Base-by-base conservation (phyloP, 2,797 vertebrate genomes). In the Knipowitschia caucasica region DNA sequence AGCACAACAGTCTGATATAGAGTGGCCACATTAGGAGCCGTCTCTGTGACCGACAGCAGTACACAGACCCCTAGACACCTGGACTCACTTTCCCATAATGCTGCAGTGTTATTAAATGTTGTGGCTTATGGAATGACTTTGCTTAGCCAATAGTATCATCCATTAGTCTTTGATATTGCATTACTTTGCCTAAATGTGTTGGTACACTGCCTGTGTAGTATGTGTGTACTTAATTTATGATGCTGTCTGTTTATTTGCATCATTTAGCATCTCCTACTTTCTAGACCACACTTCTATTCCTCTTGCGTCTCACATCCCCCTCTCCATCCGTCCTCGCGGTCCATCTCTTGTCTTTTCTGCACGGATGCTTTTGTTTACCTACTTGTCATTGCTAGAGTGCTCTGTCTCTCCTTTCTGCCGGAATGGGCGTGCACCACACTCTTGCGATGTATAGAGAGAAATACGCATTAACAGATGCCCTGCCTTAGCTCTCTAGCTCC, bases 341-440 rank as follows among this genome's bases (percentile, higher is more conserved):
- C 74, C 66, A 67, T 76, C 62, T 68, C 58, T 7, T 77, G 42
- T 77, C 67, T 69, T 67, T 62, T 71, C 69, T 78, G 79, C 79
- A 59, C 46, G 67, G 71, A 69, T 83, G 82, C 70, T 75, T 77
- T 79, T 80, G 80, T 87, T 87, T 81, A 78, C 78, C 72, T 78
- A 70, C 73, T 75, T 86, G 82, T 83, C 86, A 80, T 71, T 79
- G 83, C 80, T 69, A 72, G 80, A 83, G 82, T 84, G 77, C 73
- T 75, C 69, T 56, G 64, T 68, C 69, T 69, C 59, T 63, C 75
- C 67, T 53, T 75, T 76, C 53, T 45, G 50, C 54, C 59, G 49
- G 69, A 67, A 76, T 60, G 34, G 11, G 50, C 55, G 50, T 67
- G 12, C 43, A 25, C n/a, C 43, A 25, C n/a, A 17, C 14, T 40